Percentiles rank a stretch among this genome's conserved stretches.
These are phyloP conservation scores for Pipistrellus pygmaeus DNA, from an alignment of 2,797 vertebrate genomes.

Conservation along the genomic window DNA sequence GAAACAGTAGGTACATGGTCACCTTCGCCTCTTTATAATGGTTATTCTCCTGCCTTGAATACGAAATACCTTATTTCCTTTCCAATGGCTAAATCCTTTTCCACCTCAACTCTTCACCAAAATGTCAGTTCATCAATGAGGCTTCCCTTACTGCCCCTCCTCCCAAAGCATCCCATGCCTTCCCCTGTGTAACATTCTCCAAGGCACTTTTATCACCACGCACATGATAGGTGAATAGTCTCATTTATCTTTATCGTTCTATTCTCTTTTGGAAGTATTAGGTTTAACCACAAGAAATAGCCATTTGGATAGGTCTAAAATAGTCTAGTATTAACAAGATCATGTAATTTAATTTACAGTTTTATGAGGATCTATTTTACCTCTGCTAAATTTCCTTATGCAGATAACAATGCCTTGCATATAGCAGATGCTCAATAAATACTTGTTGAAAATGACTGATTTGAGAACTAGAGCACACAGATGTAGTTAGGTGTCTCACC, in stretches of 20 bases:
- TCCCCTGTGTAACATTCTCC: background rate
- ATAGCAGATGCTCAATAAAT: background rate
- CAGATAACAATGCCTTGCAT: background rate
- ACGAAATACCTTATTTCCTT: background rate
- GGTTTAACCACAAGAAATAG: background rate
- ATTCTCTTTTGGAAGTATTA: background rate
- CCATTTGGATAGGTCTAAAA: background rate
- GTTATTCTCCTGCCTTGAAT: background rate
- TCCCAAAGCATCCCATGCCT: background rate
- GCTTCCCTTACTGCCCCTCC: background rate
- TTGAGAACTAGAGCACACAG: background rate
- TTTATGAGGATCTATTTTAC: background rate
- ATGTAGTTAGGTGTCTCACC: background rate
- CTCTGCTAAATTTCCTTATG: background rate
- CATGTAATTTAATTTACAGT: background rate
- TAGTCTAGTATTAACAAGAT: background rate
- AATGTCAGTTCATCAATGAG: background rate
- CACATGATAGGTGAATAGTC: background rate
- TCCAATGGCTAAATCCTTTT: background rate
- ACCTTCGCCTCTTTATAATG: background rate
- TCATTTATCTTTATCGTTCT: background rate
- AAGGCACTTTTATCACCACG: background rate
- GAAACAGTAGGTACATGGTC: background rate
- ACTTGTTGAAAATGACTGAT: background rate
- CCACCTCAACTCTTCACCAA: background rate